Evolutionary conservation across 2,888 invertebrate genomes (phyloP).

Genomic region (Callimorpha dominula): DNA sequence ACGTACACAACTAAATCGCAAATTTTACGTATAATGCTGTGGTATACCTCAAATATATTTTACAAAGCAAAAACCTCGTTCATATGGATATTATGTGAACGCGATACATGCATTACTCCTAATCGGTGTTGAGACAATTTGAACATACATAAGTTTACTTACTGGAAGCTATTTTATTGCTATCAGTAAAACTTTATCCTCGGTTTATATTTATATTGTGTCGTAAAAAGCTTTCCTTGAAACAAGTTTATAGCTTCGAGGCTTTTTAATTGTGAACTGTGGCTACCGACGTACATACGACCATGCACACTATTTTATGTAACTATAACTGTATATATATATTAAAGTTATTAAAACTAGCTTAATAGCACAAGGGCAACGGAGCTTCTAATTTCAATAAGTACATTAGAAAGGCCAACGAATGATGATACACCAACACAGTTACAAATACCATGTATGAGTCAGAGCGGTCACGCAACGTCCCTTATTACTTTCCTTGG

Average conservation of each 20-base stretch:
- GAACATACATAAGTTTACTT: neutral
- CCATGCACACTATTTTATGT: neutral
- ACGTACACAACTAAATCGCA: too few species aligned
- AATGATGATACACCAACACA: too few species aligned
- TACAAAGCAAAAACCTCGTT: neutral
- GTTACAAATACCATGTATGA: too few species aligned
- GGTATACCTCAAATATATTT: neutral
- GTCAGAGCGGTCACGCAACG: neutral
- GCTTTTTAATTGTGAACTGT: neutral
- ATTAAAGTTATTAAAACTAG: neutral
- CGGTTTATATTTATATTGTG: slow-evolving; percentile 5
- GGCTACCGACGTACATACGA: neutral
- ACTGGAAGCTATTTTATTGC: slow-evolving; percentile 3
- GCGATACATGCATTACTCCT: neutral
- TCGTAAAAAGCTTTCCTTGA: slow-evolving; percentile 19
- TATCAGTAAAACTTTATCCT: slow-evolving; percentile 9
- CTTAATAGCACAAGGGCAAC: neutral
- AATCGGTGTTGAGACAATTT: neutral
- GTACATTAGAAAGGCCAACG: neutral
- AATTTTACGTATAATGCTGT: too few species aligned
- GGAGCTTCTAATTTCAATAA: neutral
- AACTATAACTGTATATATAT: neutral
- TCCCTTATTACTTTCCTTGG: neutral
- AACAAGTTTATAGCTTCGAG: neutral
- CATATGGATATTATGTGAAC: neutral